Evolutionary conservation across 92 coral and sea anemone genomes (phyloP).

Genomic region (Ricordea florida): DNA sequence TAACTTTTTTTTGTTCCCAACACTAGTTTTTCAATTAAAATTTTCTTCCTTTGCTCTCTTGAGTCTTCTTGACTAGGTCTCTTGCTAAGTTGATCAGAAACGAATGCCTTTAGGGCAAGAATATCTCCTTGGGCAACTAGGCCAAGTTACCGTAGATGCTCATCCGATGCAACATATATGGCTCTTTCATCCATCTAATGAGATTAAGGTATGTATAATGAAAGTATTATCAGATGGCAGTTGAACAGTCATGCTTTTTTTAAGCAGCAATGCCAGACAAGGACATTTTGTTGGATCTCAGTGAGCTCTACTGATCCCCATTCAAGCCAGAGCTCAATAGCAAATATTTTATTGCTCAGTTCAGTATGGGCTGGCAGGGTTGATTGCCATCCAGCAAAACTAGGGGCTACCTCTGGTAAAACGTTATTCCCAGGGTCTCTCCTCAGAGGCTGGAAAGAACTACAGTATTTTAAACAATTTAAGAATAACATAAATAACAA

Average conservation of each 20-base stretch:
- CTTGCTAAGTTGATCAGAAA: not conserved
- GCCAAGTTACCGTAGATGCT: not conserved
- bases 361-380: too few relatives aligned
- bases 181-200: not conserved
- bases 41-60: not conserved
- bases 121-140: not conserved
- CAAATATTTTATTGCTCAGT: too few relatives aligned
- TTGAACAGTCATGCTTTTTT: not conserved
- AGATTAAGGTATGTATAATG: not conserved
- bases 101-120: not conserved
- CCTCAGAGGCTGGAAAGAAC: too few relatives aligned
- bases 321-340: too few relatives aligned
- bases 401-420: too few relatives aligned
- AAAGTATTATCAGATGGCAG: not conserved
- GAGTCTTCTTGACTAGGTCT: not conserved
- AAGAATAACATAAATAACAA: too few relatives aligned
- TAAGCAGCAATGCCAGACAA: not conserved
- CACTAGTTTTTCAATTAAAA: not conserved
- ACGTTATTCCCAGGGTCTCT: too few relatives aligned
- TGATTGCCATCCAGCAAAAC: too few relatives aligned
- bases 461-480: too few relatives aligned
- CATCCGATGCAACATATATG: not conserved
- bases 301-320: too few relatives aligned
- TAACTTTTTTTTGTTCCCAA: not conserved
- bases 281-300: too few relatives aligned